A percentile compares a stretch with the other conserved stretches of the same genome.
These are phyloP conservation scores for Cydia pomonella DNA, from an alignment of 1,140 invertebrate genomes.

Conservation along the genomic window DNA sequence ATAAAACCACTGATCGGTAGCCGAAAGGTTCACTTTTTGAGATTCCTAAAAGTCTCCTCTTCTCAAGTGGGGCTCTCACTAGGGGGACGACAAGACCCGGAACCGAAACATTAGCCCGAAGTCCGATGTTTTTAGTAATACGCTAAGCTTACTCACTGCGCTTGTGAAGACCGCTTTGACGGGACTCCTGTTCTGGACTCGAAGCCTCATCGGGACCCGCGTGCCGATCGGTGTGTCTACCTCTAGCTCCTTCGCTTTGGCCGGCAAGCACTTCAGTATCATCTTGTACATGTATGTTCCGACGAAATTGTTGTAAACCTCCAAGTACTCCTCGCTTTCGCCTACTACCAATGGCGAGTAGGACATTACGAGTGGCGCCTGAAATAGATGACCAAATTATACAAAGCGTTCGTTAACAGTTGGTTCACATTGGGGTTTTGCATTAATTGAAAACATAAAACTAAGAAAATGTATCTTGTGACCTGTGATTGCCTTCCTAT, in stretches of 20 bases:
- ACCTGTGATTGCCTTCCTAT: no score
- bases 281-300: slow-evolving; percentile 63
- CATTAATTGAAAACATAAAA: no score
- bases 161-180: slow-evolving; percentile 52
- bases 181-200: slow-evolving; percentile 65
- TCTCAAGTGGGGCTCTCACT: not conserved
- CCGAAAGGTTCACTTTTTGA: no score
- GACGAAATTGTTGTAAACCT: slow-evolving; percentile 57
- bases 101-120: not conserved
- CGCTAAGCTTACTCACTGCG: slow-evolving; percentile 44
- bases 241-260: slow-evolving; percentile 64
- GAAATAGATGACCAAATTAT: slow-evolving; percentile 38
- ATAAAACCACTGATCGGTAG: no score
- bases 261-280: slow-evolving; percentile 63
- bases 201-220: slow-evolving; percentile 55
- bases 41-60: no score
- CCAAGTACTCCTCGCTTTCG: slow-evolving; percentile 54
- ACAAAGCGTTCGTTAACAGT: no score
- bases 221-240: slow-evolving; percentile 57
- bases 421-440: no score
- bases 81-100: no score
- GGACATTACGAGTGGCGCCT: slow-evolving; percentile 56
- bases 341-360: slow-evolving; percentile 70
- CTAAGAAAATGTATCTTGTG: no score
- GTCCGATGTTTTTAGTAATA: not conserved